phyloP scores from a whole-genome alignment of 1,140 invertebrate genomes.

The Sipha flava region DNA sequence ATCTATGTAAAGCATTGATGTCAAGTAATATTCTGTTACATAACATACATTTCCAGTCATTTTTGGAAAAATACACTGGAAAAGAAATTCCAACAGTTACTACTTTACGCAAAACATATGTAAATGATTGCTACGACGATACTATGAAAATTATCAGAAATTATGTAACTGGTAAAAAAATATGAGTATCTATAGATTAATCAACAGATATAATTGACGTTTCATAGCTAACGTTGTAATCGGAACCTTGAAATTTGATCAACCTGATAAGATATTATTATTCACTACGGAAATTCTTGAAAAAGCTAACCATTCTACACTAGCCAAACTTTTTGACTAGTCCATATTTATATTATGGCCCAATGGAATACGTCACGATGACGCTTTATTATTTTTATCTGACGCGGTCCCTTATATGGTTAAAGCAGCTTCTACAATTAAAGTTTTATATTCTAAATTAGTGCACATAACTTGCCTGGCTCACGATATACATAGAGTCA shows the following conservation, averaged over 20 bases:
- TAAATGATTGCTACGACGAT: not conserved
- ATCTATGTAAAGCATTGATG: too few relatives aligned
- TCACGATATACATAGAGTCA: too few relatives aligned
- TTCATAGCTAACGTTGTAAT: not conserved
- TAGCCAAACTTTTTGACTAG: not conserved
- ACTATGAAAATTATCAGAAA: not conserved
- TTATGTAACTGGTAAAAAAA: not conserved
- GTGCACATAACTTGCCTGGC: too few relatives aligned
- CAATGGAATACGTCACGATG: not conserved
- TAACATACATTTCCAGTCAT: too few relatives aligned
- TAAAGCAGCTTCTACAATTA: not conserved
- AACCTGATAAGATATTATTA: not conserved
- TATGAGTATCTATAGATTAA: not conserved
- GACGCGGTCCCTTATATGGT: not conserved
- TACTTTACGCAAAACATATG: not conserved
- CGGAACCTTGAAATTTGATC: not conserved
- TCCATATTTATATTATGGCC: not conserved
- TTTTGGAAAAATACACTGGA: too few relatives aligned
- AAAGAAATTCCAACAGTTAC: not conserved
- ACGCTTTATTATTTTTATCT: not conserved
- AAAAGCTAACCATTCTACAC: not conserved
- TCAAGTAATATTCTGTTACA: too few relatives aligned
- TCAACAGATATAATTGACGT: too few relatives aligned
- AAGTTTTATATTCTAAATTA: too few relatives aligned
- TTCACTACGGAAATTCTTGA: not conserved